phyloP scores from a whole-genome alignment of 2,797 vertebrate genomes.

The Characodon lateralis region DNA sequence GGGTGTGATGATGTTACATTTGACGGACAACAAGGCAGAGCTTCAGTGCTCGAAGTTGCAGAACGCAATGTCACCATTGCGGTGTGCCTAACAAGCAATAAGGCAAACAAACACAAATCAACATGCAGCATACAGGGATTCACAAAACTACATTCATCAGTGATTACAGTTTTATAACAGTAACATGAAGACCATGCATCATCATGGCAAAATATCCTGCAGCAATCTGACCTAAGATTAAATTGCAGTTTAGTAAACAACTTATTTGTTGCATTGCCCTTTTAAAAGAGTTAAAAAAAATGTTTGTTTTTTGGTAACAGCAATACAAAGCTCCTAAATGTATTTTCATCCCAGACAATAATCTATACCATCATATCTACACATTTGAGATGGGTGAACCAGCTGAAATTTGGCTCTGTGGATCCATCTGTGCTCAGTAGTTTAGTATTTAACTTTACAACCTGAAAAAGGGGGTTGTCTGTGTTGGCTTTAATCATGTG shows the following conservation, averaged over 20 bases:
- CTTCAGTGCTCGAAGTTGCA: constrained; percentile 46
- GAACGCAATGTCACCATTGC: constrained; percentile 42
- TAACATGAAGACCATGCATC: neutral
- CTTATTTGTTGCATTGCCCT: neutral
- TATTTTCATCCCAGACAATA: neutral
- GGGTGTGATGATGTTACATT: constrained; percentile 44
- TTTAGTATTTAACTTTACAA: constrained; percentile 22
- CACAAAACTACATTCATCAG: constrained; percentile 6
- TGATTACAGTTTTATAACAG: constrained; percentile 36
- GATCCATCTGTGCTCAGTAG: constrained; percentile 3
- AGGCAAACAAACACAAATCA: constrained; percentile 2
- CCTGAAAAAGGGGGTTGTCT: constrained; percentile 9
- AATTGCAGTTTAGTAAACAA: constrained; percentile 3
- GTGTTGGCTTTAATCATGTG: constrained; percentile 28
- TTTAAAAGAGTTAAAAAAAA: neutral
- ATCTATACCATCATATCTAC: neutral
- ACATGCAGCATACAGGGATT: neutral
- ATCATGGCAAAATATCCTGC: neutral
- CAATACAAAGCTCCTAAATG: neutral
- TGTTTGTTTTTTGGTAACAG: neutral
- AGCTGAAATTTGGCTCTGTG: constrained; percentile 1
- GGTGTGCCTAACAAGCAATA: constrained; percentile 25
- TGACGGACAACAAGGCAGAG: constrained; percentile 54
- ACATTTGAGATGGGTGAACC: neutral
- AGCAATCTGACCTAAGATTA: neutral